Conservation (phyloP, 2,888 invertebrate species). For the Frankliniella fusca region DNA sequence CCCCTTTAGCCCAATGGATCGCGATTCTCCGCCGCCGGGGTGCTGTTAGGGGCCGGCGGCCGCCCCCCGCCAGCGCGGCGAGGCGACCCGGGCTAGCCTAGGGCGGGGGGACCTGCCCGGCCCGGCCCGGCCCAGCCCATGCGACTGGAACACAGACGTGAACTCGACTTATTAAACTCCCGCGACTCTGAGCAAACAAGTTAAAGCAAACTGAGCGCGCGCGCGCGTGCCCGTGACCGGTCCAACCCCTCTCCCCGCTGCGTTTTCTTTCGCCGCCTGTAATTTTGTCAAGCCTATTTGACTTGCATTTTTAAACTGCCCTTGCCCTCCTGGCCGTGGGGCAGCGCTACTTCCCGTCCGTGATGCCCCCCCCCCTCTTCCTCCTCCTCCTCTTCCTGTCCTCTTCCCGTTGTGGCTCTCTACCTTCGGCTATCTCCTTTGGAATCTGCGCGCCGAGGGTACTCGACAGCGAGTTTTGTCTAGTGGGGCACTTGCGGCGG, state of each 20-base stretch:
- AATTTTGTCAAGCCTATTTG: not conserved
- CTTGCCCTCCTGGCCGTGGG: too few species aligned
- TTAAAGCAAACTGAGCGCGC: not conserved
- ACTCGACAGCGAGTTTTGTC: too few species aligned
- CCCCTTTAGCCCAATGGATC: constrained; percentile 12
- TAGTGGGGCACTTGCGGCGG: too few species aligned
- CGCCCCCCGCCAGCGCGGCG: not conserved
- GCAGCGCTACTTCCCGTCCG: too few species aligned
- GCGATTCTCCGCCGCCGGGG: not conserved
- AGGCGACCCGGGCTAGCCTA: too few species aligned
- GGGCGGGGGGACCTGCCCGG: too few species aligned
- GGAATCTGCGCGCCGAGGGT: too few species aligned
- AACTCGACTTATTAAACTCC: constrained; percentile 13
- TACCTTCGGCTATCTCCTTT: too few species aligned
- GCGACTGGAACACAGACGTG: constrained; percentile 8
- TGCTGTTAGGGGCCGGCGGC: not conserved
- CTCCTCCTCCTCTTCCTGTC: too few species aligned
- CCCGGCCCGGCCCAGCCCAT: not conserved
- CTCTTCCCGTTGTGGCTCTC: too few species aligned
- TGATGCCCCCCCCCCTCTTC: too few species aligned
- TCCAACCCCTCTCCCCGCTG: not conserved
- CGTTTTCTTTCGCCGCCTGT: not conserved
- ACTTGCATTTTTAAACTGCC: too few species aligned
- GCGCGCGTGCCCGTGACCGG: not conserved
- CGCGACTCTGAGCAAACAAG: not conserved